Evolutionary conservation across 2,113 vertebrate species (phyloP).

Genomic region (Percina caprodes): DNA sequence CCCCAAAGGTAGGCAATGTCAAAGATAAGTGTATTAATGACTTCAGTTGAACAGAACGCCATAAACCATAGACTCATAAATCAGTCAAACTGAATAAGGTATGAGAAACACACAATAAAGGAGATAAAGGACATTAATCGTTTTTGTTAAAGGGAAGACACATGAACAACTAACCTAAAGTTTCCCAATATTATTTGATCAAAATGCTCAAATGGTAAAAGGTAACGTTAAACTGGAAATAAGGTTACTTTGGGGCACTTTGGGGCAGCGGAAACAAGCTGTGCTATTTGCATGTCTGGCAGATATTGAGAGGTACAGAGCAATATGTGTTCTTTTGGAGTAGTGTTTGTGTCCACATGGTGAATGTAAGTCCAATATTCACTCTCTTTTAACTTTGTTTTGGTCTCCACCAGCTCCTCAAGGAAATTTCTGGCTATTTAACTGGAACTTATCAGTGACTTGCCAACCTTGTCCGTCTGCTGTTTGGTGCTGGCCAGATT

Average conservation of each 20-base stretch:
- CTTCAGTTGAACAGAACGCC: conserved; percentile 20
- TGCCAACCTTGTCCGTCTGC: too few relatives aligned
- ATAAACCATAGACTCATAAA: conserved; percentile 32
- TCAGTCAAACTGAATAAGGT: conserved; percentile 13
- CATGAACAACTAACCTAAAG: not conserved
- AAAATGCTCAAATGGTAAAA: not conserved
- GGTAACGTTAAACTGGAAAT: too few relatives aligned
- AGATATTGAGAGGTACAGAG: not conserved
- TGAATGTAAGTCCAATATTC: too few relatives aligned
- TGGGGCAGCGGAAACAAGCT: not conserved
- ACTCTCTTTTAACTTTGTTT: too few relatives aligned
- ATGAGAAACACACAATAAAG: conserved; percentile 11
- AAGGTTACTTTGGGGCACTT: not conserved
- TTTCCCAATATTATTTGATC: not conserved
- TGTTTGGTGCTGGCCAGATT: too few relatives aligned
- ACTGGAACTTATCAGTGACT: too few relatives aligned
- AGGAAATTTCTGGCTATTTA: too few relatives aligned
- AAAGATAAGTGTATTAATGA: conserved; percentile 48
- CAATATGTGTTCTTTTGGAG: not conserved
- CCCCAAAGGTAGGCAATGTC: conserved; percentile 32
- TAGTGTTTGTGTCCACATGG: too few relatives aligned
- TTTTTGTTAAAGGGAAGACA: not conserved
- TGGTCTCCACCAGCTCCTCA: too few relatives aligned
- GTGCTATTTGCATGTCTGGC: not conserved
- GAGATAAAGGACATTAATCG: not conserved